Conservation (phyloP, 2,797 vertebrate genomes). For the Dicrostonyx torquatus region DNA sequence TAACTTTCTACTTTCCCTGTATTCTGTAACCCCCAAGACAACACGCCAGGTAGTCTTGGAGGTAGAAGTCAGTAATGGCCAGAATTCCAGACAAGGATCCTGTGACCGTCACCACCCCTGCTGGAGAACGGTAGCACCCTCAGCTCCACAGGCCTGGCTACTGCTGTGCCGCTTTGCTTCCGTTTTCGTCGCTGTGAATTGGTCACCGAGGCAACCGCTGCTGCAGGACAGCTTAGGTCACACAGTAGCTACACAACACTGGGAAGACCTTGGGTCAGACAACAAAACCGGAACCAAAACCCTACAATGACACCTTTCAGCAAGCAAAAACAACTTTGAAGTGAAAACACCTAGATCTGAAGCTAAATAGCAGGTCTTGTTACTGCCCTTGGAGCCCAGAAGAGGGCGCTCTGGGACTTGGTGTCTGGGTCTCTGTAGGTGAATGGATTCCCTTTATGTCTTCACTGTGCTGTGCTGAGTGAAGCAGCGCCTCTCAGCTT, state of each 20-base stretch:
- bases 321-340: not conserved
- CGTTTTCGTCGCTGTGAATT: not conserved
- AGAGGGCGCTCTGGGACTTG: not conserved
- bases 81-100: not conserved
- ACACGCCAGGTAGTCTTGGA: no score
- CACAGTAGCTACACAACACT: not conserved
- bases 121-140: not conserved
- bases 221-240: no score
- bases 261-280: not conserved
- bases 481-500: not conserved
- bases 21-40: not conserved
- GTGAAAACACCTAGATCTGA: not conserved
- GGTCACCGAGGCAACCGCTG: not conserved
- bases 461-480: not conserved
- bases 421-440: not conserved
- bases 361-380: not conserved
- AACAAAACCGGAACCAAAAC: not conserved
- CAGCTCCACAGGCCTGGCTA: not conserved
- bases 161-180: not conserved
- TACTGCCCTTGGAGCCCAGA: not conserved
- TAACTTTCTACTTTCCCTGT: not conserved
- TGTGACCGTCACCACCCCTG: no score
- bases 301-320: not conserved
- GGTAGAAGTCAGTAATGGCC: not conserved
- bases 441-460: not conserved